Conservation (phyloP, 2,888 invertebrate species). For the Shargacucullia verbasci region DNA sequence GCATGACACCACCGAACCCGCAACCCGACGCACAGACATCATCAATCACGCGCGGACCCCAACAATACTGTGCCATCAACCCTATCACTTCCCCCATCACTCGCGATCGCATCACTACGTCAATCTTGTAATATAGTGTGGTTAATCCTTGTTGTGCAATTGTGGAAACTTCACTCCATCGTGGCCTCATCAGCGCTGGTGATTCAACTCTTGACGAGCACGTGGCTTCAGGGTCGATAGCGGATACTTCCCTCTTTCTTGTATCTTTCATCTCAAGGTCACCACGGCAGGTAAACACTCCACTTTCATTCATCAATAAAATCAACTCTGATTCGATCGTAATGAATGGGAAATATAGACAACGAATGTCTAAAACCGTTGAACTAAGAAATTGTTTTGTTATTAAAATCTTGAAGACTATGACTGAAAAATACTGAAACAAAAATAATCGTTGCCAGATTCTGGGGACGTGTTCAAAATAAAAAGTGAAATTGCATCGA, state of each 20-base stretch:
- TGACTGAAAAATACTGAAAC: constrained; percentile 37
- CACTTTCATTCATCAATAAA: constrained; percentile 66
- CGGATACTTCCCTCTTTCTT: constrained; percentile 61
- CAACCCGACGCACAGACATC: constrained; percentile 46
- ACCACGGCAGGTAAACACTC: constrained; percentile 76
- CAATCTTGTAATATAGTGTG: constrained; percentile 27
- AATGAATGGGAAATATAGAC: constrained; percentile 40
- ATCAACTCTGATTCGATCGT: constrained; percentile 21
- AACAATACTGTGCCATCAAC: constrained; percentile 20
- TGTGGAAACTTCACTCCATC: constrained; percentile 57
- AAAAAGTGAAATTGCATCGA: constrained; percentile 73
- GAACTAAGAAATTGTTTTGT: constrained; percentile 17
- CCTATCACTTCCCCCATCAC: constrained; percentile 6
- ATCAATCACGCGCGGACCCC: constrained; percentile 59
- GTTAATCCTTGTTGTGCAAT: constrained; percentile 54
- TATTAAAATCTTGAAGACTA: constrained; percentile 28
- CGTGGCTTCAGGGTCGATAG: constrained; percentile 71
- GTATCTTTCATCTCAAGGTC: constrained; percentile 75
- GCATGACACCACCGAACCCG: constrained; percentile 28
- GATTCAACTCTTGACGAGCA: constrained; percentile 60
- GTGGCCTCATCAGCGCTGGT: constrained; percentile 65
- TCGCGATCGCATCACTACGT: constrained; percentile 5
- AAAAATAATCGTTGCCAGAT: constrained; percentile 50
- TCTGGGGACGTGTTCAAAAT: constrained; percentile 39
- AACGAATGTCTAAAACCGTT: constrained; percentile 28